Evolutionary conservation across 2,888 invertebrate genomes (phyloP).

Genomic region (Charanyca ferruginea): DNA sequence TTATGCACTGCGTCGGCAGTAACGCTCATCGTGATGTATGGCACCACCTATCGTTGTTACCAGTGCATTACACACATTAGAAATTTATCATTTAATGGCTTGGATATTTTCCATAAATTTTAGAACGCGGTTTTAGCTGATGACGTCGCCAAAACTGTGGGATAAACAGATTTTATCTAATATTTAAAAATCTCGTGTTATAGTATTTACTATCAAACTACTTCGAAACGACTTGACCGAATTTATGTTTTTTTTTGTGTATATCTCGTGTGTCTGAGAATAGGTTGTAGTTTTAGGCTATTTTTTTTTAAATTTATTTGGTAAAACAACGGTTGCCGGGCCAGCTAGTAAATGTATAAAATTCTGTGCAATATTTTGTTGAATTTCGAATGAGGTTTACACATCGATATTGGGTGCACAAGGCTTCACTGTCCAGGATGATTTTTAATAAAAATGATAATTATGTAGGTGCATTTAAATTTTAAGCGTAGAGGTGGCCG

Average conservation of each 20-base stretch:
- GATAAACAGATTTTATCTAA: not conserved
- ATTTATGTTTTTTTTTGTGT: too few relatives aligned
- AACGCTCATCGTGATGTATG: slow-evolving; percentile 51
- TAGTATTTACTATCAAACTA: too few relatives aligned
- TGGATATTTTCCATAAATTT: slow-evolving; percentile 50
- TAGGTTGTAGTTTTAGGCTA: too few relatives aligned
- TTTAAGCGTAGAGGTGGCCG: too few relatives aligned
- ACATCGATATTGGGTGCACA: not conserved
- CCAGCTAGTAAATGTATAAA: not conserved
- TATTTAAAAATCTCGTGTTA: too few relatives aligned
- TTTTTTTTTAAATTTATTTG: too few relatives aligned
- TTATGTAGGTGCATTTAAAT: not conserved
- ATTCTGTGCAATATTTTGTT: not conserved
- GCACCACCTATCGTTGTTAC: slow-evolving; percentile 59
- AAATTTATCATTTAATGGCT: slow-evolving; percentile 54
- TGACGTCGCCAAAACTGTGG: not conserved
- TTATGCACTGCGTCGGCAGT: slow-evolving; percentile 53
- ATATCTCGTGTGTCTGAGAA: too few relatives aligned
- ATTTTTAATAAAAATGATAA: not conserved
- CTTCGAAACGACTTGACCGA: too few relatives aligned
- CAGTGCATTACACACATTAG: slow-evolving; percentile 60
- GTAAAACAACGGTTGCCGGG: too few relatives aligned
- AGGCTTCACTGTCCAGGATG: not conserved
- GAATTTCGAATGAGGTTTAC: not conserved
- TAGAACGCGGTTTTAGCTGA: slow-evolving; percentile 13